Evolutionary conservation across 2,888 invertebrate genomes (phyloP).

Genomic region (Drosophila nr. perissopoda): DNA sequence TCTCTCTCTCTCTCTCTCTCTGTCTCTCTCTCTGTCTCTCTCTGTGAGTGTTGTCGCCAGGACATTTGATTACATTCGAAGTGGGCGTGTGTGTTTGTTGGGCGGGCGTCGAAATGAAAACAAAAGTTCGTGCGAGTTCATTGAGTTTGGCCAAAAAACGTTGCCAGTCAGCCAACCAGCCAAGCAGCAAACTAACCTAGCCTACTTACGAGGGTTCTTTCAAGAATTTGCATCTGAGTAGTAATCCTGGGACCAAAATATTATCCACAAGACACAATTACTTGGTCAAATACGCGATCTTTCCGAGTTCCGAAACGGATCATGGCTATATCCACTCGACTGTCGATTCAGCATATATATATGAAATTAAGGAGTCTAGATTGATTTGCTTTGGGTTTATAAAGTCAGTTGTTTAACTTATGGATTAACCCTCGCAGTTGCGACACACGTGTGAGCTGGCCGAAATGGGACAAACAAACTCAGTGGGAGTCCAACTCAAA

Average conservation of each 20-base stretch:
- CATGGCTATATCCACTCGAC: neutral
- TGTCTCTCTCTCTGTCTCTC: neutral
- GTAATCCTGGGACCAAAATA: neutral
- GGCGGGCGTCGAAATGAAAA: slow-evolving; percentile 64
- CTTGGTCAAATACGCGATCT: neutral
- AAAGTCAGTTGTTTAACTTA: neutral
- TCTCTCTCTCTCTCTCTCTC: neutral
- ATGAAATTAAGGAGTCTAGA: neutral
- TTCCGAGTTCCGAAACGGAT: no score
- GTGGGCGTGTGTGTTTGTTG: slow-evolving; percentile 14
- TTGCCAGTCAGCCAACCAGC: slow-evolving; percentile 52
- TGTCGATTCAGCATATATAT: neutral
- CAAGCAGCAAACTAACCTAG: slow-evolving; percentile 11
- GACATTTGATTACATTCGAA: slow-evolving; percentile 30
- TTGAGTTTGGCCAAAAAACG: slow-evolving; percentile 66
- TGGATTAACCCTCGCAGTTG: slow-evolving; percentile 18
- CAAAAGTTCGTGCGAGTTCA: slow-evolving; percentile 78
- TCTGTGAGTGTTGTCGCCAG: neutral
- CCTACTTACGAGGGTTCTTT: slow-evolving; percentile 27
- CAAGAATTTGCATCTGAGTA: neutral
- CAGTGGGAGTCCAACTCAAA: slow-evolving; percentile 27
- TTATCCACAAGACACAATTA: neutral
- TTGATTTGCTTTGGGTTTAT: neutral
- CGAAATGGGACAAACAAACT: slow-evolving; percentile 58
- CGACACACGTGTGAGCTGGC: slow-evolving; percentile 50